A percentile compares a stretch with the other conserved stretches of the same genome.
phyloP scores from a whole-genome alignment of 1,140 invertebrate species.

The Vanessa tameamea region DNA sequence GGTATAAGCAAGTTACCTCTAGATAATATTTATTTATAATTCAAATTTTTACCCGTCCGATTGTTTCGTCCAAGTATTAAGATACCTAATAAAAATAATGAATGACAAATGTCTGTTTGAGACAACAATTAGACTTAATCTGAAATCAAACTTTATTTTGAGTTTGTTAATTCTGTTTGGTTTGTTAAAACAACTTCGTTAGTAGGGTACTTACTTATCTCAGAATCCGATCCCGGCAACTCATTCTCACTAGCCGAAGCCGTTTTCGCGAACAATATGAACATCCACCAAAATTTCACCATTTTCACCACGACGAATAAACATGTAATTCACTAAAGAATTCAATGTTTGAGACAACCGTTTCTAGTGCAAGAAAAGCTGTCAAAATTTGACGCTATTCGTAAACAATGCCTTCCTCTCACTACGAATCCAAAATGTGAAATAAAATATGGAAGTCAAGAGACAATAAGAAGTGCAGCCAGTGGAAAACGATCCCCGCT shows the following conservation, averaged over 20 bases:
- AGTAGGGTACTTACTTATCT: conserved; percentile 57
- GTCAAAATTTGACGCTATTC: conserved; percentile 59
- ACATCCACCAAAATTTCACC: conserved; percentile 77
- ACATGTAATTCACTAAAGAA: conserved; percentile 53
- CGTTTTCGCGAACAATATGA: conserved; percentile 71
- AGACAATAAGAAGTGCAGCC: conserved; percentile 71
- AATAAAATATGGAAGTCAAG: conserved; percentile 66
- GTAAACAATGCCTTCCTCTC: conserved; percentile 60
- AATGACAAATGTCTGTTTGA: no score
- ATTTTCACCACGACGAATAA: conserved; percentile 61
- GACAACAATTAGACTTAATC: no score
- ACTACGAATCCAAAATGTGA: conserved; percentile 57
- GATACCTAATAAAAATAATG: no score
- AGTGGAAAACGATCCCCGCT: conserved; percentile 75
- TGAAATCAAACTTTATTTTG: neutral
- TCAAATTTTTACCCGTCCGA: no score
- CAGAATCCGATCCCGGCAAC: conserved; percentile 53
- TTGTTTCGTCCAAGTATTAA: no score
- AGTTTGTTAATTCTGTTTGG: neutral
- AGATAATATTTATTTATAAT: neutral
- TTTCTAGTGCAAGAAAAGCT: conserved; percentile 43
- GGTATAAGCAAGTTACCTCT: no score
- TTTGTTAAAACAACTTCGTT: neutral
- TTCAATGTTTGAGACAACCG: conserved; percentile 20
- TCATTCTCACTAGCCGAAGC: conserved; percentile 69